Evolutionary conservation across 2,888 invertebrate genomes (phyloP).

Genomic region (Mesoligia furuncula): DNA sequence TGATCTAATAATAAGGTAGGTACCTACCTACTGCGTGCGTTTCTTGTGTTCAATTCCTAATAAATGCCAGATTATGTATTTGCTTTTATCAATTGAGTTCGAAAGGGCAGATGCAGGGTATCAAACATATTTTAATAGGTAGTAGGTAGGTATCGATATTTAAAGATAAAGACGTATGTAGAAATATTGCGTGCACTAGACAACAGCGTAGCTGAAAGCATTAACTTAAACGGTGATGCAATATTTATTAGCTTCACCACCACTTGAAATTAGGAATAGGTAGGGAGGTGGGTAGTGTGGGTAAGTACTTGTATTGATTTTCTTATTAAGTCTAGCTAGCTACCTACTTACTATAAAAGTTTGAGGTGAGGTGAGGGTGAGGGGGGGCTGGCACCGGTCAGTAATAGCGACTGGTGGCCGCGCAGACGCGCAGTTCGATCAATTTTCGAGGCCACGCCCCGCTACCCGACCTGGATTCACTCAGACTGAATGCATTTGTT

Average conservation of each 20-base stretch:
- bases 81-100: slow-evolving; percentile 29
- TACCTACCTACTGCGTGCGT: not conserved
- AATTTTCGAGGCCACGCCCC: not conserved
- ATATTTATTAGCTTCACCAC: slow-evolving; percentile 17
- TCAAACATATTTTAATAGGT: not conserved
- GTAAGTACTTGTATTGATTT: slow-evolving; percentile 37
- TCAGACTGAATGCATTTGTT: not conserved
- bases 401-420: not conserved
- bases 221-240: not conserved
- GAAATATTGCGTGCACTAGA: not conserved
- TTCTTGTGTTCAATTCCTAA: not conserved
- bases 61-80: not conserved
- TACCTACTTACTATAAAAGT: not conserved
- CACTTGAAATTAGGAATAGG: not conserved
- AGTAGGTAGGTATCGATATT: not conserved
- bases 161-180: not conserved
- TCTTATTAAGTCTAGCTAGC: not conserved
- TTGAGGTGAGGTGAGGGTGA: not conserved
- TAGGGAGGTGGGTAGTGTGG: not conserved
- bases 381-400: not conserved
- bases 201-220: not conserved
- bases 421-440: slow-evolving; percentile 26
- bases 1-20: not conserved
- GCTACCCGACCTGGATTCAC: not conserved
- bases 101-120: slow-evolving; percentile 1